Evolutionary conservation across 2,888 invertebrate genomes (phyloP).

Genomic region (Macrosiphum euphorbiae): DNA sequence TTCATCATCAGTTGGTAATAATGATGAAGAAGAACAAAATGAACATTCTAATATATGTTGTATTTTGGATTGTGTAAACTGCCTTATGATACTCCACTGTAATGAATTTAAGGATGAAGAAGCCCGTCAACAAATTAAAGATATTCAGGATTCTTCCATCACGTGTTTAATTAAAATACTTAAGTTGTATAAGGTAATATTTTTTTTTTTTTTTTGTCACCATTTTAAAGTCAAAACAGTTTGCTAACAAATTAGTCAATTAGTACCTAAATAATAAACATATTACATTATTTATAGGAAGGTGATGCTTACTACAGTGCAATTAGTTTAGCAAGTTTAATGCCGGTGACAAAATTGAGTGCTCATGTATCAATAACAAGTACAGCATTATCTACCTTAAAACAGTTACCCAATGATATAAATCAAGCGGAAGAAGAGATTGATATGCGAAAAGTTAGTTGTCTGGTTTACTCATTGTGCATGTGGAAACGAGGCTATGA

Average conservation of each 20-base stretch:
- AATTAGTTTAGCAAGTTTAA: conserved; percentile 67
- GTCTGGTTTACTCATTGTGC: conserved; percentile 67
- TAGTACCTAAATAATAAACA: neutral
- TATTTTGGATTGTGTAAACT: conserved; percentile 44
- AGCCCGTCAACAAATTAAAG: conserved; percentile 10
- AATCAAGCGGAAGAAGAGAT: conserved; percentile 58
- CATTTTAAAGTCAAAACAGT: neutral
- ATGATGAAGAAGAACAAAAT: neutral
- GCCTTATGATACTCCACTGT: conserved; percentile 23
- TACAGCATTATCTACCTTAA: conserved; percentile 67
- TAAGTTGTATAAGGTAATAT: conserved; percentile 50
- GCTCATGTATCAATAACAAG: conserved; percentile 66
- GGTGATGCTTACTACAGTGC: conserved; percentile 67
- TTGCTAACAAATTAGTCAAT: neutral
- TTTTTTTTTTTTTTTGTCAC: neutral
- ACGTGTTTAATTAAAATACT: conserved; percentile 35
- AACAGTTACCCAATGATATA: conserved; percentile 60
- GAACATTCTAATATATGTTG: conserved; percentile 42
- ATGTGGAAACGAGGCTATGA: conserved; percentile 68
- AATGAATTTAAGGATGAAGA: conserved; percentile 34
- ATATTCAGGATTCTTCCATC: conserved; percentile 39
- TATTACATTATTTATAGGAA: conserved; percentile 64
- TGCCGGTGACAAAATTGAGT: conserved; percentile 66
- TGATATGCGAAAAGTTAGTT: conserved; percentile 55
- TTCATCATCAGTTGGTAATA: neutral